Conservation (phyloP, 2,113 vertebrate genomes). For the Callorhinus ursinus region DNA sequence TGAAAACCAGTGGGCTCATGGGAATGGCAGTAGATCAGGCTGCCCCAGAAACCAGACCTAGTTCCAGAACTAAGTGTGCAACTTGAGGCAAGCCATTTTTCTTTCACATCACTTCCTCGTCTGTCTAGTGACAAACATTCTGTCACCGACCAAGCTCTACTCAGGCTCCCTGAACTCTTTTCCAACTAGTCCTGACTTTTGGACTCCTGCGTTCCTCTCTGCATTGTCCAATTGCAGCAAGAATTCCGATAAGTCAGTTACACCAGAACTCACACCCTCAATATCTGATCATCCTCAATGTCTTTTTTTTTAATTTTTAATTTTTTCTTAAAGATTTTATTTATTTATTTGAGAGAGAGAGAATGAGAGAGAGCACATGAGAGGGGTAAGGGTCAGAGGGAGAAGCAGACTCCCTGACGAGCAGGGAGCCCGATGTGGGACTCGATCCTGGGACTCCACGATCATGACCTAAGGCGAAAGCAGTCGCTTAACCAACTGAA, state of each 20-base stretch:
- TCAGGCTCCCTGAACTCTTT: background rate
- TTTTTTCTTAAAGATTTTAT: no score
- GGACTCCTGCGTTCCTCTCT: background rate
- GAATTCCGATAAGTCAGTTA: background rate
- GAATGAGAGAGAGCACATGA: no score
- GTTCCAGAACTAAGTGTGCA: no score
- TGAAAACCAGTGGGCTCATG: background rate
- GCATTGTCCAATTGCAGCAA: background rate
- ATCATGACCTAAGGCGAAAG: no score
- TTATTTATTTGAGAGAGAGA: no score
- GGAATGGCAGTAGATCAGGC: background rate
- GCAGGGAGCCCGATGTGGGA: no score
- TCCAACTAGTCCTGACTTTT: background rate
- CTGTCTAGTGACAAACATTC: background rate
- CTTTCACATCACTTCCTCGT: background rate
- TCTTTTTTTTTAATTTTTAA: background rate
- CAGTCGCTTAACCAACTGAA: no score
- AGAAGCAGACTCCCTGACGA: no score
- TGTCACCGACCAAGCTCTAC: background rate
- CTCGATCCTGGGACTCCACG: no score
- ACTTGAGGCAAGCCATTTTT: background rate
- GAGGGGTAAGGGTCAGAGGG: no score
- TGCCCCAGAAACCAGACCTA: accelerated
- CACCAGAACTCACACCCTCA: background rate
- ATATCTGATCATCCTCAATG: background rate